These are phyloP conservation scores for Xiphophorus hellerii DNA, from an alignment of 2,113 vertebrate species.

Conservation along the genomic window DNA sequence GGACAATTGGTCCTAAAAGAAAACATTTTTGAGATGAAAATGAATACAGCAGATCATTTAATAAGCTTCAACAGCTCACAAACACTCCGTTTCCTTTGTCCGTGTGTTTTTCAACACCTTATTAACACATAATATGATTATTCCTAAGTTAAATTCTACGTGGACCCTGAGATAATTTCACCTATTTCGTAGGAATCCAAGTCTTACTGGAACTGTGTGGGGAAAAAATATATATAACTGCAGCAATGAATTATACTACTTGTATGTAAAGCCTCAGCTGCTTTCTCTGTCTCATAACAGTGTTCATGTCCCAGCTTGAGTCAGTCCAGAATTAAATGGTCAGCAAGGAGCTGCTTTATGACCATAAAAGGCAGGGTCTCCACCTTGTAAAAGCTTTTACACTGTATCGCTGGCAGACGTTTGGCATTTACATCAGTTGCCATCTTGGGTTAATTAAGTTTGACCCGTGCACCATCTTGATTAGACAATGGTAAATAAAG, in stretches of 20 bases:
- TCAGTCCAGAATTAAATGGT: constrained; percentile 54
- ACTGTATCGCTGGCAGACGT: constrained; percentile 58
- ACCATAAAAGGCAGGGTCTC: constrained; percentile 52
- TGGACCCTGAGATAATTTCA: neutral
- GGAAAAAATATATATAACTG: neutral
- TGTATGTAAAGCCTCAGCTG: constrained; percentile 36
- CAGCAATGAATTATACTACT: constrained; percentile 16
- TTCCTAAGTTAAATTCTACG: neutral
- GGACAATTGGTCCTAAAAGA: neutral
- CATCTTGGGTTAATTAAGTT: constrained; percentile 74
- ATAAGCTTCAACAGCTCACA: neutral
- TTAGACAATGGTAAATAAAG: constrained; percentile 73
- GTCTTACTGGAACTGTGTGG: neutral
- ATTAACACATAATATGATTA: neutral
- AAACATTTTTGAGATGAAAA: neutral
- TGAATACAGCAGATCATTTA: neutral
- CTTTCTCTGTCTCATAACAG: constrained; percentile 46
- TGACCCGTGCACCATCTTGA: constrained; percentile 63
- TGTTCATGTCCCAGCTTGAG: constrained; percentile 38
- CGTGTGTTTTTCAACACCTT: no score
- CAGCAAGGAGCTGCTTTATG: constrained; percentile 52
- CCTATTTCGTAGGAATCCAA: neutral
- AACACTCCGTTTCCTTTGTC: neutral
- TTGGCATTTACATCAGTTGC: constrained; percentile 76
- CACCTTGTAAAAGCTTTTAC: constrained; percentile 62